A percentile compares a stretch with the other conserved stretches of the same genome.
Conservation (phyloP, 2,797 vertebrate genomes). For the Premnoplex brunnescens region DNA sequence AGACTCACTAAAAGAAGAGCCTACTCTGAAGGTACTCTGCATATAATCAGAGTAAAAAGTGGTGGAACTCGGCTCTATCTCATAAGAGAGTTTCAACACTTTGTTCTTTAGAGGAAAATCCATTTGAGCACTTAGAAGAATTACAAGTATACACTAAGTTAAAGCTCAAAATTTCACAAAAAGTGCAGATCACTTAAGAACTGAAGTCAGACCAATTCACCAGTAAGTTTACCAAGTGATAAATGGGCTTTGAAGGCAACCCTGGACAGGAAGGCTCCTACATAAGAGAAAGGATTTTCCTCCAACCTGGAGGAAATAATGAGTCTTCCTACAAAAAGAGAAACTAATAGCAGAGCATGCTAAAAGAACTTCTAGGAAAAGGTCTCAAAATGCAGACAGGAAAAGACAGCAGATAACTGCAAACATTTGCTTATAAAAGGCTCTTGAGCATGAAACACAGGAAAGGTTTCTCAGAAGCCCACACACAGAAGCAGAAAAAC, state of each 20-base stretch:
- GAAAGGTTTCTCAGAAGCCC: not conserved
- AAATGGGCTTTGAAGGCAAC: not conserved
- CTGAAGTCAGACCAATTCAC: not conserved
- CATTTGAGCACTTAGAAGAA: not conserved
- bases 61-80: not conserved
- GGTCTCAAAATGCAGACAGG: not conserved
- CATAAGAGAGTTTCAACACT: not conserved
- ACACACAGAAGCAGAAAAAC: not conserved
- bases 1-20: not conserved
- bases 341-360: not conserved
- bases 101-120: not conserved
- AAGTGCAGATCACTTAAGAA: not conserved
- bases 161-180: not conserved
- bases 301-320: not conserved
- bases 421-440: not conserved
- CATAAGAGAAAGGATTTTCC: not conserved
- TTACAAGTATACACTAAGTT: not conserved
- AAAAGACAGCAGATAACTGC: not conserved
- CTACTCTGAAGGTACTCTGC: not conserved
- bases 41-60: not conserved
- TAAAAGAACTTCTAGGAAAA: not conserved
- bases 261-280: not conserved
- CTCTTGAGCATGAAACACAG: not conserved
- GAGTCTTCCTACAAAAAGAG: not conserved
- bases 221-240: not conserved